Evolutionary conservation across 2,888 invertebrate species (phyloP).

Genomic region (Noctua janthina): DNA sequence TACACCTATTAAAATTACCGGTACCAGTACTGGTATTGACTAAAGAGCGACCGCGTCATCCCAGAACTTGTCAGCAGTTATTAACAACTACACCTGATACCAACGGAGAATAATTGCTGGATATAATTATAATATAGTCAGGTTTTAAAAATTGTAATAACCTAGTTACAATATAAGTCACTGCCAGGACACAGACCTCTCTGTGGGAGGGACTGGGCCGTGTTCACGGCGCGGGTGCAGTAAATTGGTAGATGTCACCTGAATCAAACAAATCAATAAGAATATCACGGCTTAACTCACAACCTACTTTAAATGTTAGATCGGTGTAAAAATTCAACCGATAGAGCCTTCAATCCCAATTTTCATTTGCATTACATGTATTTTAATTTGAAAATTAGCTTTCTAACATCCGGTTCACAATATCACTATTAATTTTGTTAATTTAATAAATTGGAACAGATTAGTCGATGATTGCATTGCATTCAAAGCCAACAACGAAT

Average conservation of each 20-base stretch:
- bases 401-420: background rate
- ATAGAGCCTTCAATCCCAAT: background rate
- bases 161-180: background rate
- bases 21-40: slow-evolving; percentile 8
- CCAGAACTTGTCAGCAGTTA: slow-evolving; percentile 27
- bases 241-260: background rate
- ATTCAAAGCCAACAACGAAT: background rate
- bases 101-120: slow-evolving; percentile 12
- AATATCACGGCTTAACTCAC: background rate
- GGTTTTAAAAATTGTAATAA: background rate
- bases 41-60: slow-evolving; percentile 15
- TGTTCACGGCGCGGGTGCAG: no score
- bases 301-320: background rate
- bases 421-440: background rate
- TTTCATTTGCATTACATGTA: slow-evolving; percentile 11
- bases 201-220: no score
- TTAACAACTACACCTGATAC: slow-evolving; percentile 25
- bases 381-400: background rate
- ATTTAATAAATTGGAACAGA: slow-evolving; percentile 1
- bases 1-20: slow-evolving; percentile 26
- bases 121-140: background rate
- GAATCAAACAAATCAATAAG: no score
- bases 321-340: background rate
- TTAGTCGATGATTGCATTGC: slow-evolving; percentile 3
- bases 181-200: background rate